phyloP scores from a whole-genome alignment of 2,888 invertebrate genomes.

The Andrena dorsata region DNA sequence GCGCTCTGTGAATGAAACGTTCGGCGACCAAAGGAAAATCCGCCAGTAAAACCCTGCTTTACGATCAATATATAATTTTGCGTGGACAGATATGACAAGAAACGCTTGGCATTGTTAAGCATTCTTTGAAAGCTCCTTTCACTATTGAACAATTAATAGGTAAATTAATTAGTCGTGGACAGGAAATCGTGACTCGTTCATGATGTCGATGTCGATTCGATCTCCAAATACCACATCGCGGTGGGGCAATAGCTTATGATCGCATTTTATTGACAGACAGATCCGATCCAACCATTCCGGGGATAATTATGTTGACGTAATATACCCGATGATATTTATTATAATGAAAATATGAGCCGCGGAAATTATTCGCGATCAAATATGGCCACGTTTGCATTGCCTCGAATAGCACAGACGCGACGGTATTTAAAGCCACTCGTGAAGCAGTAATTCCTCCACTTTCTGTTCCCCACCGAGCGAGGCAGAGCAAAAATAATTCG shows the following conservation, averaged over 20 bases:
- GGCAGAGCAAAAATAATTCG: too few species aligned
- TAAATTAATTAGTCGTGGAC: background rate
- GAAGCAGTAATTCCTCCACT: background rate
- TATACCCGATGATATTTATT: slow-evolving; percentile 1
- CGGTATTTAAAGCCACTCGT: background rate
- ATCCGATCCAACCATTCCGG: background rate
- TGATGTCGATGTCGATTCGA: background rate
- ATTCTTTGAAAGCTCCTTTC: background rate
- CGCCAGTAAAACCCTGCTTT: background rate
- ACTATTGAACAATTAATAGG: too few species aligned
- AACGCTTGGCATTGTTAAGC: background rate
- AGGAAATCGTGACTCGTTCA: background rate
- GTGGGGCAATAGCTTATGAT: too few species aligned
- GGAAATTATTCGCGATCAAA: slow-evolving; percentile 19
- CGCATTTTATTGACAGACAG: background rate
- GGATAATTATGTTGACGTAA: slow-evolving; percentile 10
- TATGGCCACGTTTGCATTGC: background rate
- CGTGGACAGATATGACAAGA: background rate
- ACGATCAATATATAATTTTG: background rate
- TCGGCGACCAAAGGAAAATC: background rate
- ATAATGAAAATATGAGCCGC: slow-evolving; percentile 27
- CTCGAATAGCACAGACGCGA: background rate
- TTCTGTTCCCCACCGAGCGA: too few species aligned
- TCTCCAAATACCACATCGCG: too few species aligned
- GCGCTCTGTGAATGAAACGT: slow-evolving; percentile 41